Conservation (phyloP, 1,140 invertebrate genomes). For the Orchestia grillus region DNA sequence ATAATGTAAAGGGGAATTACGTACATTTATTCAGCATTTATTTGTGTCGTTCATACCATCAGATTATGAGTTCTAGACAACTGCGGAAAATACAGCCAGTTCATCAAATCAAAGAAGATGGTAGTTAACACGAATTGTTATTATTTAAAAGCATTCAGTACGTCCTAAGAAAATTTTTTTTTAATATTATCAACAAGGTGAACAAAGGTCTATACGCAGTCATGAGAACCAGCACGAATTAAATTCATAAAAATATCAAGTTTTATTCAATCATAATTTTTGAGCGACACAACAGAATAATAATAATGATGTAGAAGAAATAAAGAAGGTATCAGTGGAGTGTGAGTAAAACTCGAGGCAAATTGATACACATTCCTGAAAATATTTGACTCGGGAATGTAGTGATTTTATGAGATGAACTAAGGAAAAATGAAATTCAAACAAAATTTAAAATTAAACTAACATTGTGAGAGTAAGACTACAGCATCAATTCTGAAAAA, state of each 20-base stretch:
- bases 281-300: background rate
- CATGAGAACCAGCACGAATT: background rate
- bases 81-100: background rate
- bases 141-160: background rate
- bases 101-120: background rate
- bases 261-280: background rate
- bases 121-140: background rate
- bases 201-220: background rate
- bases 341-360: background rate
- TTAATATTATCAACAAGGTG: background rate
- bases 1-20: background rate
- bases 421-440: background rate
- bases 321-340: background rate
- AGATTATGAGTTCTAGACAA: background rate
- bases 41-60: background rate
- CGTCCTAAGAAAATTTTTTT: background rate
- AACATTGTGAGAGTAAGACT: background rate
- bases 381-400: background rate
- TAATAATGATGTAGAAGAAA: background rate
- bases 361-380: background rate
- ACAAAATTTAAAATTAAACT: background rate
- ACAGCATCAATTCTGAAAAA: background rate
- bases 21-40: background rate
- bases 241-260: background rate
- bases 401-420: background rate